Conservation (phyloP, 1,140 invertebrate genomes). For the Plectus sambesii region DNA sequence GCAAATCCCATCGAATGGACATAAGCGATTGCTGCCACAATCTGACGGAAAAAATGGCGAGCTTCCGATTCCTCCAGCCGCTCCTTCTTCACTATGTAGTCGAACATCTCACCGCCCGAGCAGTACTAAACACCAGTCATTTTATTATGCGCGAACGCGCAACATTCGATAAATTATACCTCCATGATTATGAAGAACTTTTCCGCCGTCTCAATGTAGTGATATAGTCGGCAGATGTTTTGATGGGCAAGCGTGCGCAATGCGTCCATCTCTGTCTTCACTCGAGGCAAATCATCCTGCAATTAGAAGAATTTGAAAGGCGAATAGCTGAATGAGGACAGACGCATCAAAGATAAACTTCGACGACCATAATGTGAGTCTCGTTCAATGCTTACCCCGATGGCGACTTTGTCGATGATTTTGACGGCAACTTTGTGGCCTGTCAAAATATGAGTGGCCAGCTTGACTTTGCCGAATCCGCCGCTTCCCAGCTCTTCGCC, state of each 20-base stretch:
- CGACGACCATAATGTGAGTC: background rate
- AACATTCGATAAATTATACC: no score
- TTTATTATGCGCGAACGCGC: slow-evolving; percentile 5
- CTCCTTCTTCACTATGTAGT: slow-evolving; percentile 67
- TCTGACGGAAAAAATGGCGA: slow-evolving; percentile 62
- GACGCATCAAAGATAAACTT: background rate
- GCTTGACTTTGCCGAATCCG: slow-evolving; percentile 62
- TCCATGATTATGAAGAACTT: slow-evolving; percentile 64
- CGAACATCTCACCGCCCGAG: slow-evolving; percentile 69
- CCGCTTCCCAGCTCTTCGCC: slow-evolving; percentile 32
- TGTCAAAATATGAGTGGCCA: slow-evolving; percentile 63
- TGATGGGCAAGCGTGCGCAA: slow-evolving; percentile 66
- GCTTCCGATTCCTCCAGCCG: slow-evolving; percentile 61
- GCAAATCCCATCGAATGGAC: slow-evolving; percentile 64
- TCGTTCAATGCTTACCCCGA: slow-evolving; percentile 55
- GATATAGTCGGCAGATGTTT: slow-evolving; percentile 66
- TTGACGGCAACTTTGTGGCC: slow-evolving; percentile 74
- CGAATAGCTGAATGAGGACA: no score
- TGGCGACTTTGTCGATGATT: slow-evolving; percentile 64
- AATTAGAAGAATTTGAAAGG: slow-evolving; percentile 31
- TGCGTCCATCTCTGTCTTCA: slow-evolving; percentile 66
- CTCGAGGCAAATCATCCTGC: slow-evolving; percentile 65
- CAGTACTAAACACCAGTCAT: slow-evolving; percentile 55
- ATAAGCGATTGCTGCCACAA: slow-evolving; percentile 64
- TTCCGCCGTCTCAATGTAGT: slow-evolving; percentile 64